These are phyloP conservation scores for Cotesia glomerata DNA, from an alignment of 1,140 invertebrate species.

Conservation along the genomic window DNA sequence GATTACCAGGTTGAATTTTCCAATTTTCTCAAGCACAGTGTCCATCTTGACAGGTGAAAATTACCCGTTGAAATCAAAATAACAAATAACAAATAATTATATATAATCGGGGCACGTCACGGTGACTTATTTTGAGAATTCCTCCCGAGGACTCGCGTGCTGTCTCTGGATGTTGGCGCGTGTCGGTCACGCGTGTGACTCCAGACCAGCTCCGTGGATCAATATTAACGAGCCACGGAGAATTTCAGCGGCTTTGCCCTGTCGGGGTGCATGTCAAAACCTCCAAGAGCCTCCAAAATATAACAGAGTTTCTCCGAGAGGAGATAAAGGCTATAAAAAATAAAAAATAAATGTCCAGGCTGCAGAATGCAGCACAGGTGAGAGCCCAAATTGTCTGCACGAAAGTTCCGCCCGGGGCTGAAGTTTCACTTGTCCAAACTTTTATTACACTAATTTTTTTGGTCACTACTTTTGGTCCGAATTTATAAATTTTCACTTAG, in stretches of 20 bases:
- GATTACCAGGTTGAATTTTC: slow-evolving; percentile 60
- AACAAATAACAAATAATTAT: slow-evolving; percentile 6
- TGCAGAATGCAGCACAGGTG: background rate
- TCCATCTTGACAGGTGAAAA: slow-evolving; percentile 44
- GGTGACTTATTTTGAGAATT: background rate
- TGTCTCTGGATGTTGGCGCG: background rate
- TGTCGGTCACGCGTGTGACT: slow-evolving; percentile 10
- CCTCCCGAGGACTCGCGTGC: background rate
- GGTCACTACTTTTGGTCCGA: background rate
- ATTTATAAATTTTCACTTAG: background rate
- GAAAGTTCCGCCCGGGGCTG: slow-evolving; percentile 12
- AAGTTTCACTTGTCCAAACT: slow-evolving; percentile 3
- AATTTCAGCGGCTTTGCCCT: background rate
- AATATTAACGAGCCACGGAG: background rate
- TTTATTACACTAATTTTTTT: background rate
- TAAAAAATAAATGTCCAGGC: background rate
- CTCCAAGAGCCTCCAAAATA: too few species aligned
- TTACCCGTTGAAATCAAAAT: too few species aligned
- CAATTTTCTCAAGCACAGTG: slow-evolving; percentile 61
- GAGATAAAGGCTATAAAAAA: too few species aligned
- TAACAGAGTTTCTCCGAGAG: too few species aligned
- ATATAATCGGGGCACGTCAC: background rate
- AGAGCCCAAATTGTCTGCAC: slow-evolving; percentile 10
- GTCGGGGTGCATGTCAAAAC: too few species aligned
- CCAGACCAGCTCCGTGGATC: background rate